Percentiles rank a stretch among this genome's conserved stretches.
phyloP scores from a whole-genome alignment of 1,140 invertebrate genomes.

The Parapsyche elsis region DNA sequence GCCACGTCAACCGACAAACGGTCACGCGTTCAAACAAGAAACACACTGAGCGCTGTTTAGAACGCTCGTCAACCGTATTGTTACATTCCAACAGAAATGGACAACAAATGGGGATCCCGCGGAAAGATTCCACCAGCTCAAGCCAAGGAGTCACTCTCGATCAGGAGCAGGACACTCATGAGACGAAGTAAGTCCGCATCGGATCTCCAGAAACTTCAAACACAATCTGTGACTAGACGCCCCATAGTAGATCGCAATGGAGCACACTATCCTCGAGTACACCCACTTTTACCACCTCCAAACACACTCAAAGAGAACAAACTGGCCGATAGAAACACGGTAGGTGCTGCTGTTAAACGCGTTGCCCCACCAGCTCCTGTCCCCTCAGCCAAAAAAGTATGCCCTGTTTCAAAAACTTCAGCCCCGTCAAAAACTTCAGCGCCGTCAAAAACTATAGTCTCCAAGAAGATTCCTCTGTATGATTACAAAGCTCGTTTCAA shows the following conservation, averaged over 20 bases:
- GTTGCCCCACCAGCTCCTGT: background rate
- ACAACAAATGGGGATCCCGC: background rate
- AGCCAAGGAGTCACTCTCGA: constrained; percentile 21
- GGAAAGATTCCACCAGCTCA: background rate
- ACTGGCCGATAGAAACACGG: background rate
- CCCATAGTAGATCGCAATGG: constrained; percentile 48
- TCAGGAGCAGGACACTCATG: constrained; percentile 29
- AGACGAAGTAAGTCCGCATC: constrained; percentile 50
- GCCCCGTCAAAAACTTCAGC: background rate
- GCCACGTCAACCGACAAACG: too few relatives aligned
- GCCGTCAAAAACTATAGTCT: background rate
- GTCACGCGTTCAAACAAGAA: too few relatives aligned
- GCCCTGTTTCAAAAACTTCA: background rate
- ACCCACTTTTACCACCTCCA: constrained; percentile 37
- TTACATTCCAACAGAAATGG: background rate
- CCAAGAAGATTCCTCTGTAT: constrained; percentile 60
- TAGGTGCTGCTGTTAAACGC: constrained; percentile 5
- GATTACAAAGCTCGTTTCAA: constrained; percentile 64
- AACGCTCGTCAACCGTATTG: too few relatives aligned
- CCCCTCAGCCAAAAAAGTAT: constrained; percentile 37
- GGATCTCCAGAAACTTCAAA: constrained; percentile 19
- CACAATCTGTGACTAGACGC: constrained; percentile 8
- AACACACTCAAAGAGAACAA: constrained; percentile 49
- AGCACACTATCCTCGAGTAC: constrained; percentile 12
- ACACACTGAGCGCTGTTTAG: too few relatives aligned